These are phyloP conservation scores for Nycticryphes semicollaris DNA, from an alignment of 2,113 vertebrate species.

Conservation along the genomic window DNA sequence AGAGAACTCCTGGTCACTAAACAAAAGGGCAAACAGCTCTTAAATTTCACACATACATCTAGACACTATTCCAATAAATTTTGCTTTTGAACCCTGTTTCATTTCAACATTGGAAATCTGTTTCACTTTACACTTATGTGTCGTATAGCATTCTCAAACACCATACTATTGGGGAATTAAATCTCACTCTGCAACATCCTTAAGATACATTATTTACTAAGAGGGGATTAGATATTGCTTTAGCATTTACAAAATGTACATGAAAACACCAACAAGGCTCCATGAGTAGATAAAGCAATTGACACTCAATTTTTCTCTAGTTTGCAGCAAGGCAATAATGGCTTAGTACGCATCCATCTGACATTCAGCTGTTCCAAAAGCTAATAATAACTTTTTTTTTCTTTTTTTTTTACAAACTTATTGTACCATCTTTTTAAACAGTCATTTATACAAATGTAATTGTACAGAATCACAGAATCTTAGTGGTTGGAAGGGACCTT, in stretches of 20 bases:
- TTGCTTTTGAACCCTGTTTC: background rate
- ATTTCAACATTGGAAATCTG: background rate
- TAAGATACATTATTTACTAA: background rate
- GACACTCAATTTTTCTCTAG: background rate
- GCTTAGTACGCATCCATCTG: background rate
- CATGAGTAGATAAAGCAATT: background rate
- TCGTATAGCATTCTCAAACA: background rate
- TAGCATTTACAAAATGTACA: background rate
- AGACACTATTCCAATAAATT: background rate
- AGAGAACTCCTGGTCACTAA: background rate
- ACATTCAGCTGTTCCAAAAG: background rate
- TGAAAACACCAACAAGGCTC: background rate
- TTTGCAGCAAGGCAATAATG: background rate
- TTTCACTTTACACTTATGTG: background rate
- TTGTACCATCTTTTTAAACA: background rate
- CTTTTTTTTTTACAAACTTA: background rate
- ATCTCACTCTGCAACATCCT: background rate
- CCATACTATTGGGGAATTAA: background rate
- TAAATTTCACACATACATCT: background rate
- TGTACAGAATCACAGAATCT: no score
- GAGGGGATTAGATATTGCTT: background rate
- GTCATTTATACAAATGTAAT: background rate
- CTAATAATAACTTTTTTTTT: background rate
- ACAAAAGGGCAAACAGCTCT: background rate
- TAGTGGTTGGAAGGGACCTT: no score